phyloP scores from a whole-genome alignment of 2,888 invertebrate genomes.

The Drepana falcataria region DNA sequence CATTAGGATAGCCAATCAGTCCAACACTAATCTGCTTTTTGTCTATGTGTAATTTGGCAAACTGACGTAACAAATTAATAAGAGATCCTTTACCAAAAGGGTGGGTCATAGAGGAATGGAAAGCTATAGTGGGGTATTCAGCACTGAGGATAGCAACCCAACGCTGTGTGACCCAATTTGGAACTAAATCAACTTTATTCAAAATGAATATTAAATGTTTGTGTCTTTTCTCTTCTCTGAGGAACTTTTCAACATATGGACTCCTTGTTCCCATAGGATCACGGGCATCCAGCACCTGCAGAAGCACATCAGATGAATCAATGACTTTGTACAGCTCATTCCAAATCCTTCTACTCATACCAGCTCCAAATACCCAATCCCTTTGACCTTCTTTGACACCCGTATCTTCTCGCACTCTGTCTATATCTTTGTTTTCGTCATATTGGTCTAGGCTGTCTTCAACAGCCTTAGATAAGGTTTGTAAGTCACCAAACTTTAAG shows the following conservation, averaged over 20 bases:
- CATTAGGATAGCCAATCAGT: constrained; percentile 99
- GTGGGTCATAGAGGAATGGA: constrained; percentile 98
- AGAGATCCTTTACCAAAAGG: constrained; percentile 98
- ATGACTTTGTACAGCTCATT: constrained; percentile 99
- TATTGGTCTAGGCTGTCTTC: constrained; percentile 87
- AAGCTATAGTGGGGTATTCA: constrained; percentile 98
- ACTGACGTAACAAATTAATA: constrained; percentile 96
- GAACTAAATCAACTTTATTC: constrained; percentile 97
- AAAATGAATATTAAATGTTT: constrained; percentile 98
- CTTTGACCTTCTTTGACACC: constrained; percentile 89
- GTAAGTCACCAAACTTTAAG: constrained; percentile 85
- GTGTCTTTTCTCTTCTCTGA: constrained; percentile 96
- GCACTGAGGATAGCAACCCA: constrained; percentile 97
- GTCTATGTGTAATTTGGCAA: constrained; percentile 95
- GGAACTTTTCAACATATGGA: constrained; percentile 92
- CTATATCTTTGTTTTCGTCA: constrained; percentile 88
- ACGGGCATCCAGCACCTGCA: constrained; percentile 97
- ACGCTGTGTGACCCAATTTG: constrained; percentile 98
- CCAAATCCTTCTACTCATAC: constrained; percentile 98
- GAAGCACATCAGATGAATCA: constrained; percentile 97
- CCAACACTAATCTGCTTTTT: constrained; percentile 99
- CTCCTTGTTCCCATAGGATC: constrained; percentile 98
- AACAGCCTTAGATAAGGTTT: constrained; percentile 86
- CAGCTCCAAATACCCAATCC: constrained; percentile 97
- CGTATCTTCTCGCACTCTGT: constrained; percentile 88